Evolutionary conservation across 1,140 invertebrate species (phyloP).

Genomic region (Euura lappo): DNA sequence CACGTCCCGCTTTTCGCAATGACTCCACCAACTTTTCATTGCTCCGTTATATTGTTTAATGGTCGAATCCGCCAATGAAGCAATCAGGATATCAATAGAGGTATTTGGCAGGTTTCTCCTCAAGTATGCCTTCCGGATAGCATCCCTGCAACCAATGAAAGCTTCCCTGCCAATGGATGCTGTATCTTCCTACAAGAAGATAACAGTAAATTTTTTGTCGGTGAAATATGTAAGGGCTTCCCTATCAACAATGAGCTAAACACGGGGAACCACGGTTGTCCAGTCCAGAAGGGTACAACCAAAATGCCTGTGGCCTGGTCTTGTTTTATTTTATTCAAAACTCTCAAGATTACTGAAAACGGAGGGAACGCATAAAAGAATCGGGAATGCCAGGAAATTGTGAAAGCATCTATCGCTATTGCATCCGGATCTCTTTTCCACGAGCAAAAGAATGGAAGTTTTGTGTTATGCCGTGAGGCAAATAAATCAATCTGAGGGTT

Average conservation of each 20-base stretch:
- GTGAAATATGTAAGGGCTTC: too few relatives aligned
- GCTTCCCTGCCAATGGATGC: slow-evolving; percentile 18
- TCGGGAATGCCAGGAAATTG: slow-evolving; percentile 10
- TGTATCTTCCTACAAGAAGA: slow-evolving; percentile 23
- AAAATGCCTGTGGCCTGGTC: slow-evolving; percentile 19
- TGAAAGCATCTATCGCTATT: slow-evolving; percentile 29
- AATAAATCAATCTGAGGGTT: slow-evolving; percentile 30
- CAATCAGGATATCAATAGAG: slow-evolving; percentile 22
- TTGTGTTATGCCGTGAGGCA: slow-evolving; percentile 25
- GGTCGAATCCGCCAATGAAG: slow-evolving; percentile 35
- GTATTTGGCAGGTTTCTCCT: slow-evolving; percentile 19
- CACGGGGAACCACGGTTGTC: slow-evolving; percentile 18
- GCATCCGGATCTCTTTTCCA: slow-evolving; percentile 30
- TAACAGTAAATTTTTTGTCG: neutral
- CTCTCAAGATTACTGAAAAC: slow-evolving; percentile 15
- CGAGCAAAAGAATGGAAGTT: slow-evolving; percentile 28
- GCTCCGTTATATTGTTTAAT: slow-evolving; percentile 38
- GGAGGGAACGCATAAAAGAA: slow-evolving; percentile 3
- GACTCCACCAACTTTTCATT: slow-evolving; percentile 28
- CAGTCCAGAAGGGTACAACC: slow-evolving; percentile 19
- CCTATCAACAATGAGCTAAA: neutral
- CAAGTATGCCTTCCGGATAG: slow-evolving; percentile 26
- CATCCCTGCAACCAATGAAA: slow-evolving; percentile 27
- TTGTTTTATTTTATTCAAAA: slow-evolving; percentile 14
- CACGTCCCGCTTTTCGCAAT: slow-evolving; percentile 20